Conservation (phyloP, 2,888 invertebrate species). For the Eupsilia transversa region DNA sequence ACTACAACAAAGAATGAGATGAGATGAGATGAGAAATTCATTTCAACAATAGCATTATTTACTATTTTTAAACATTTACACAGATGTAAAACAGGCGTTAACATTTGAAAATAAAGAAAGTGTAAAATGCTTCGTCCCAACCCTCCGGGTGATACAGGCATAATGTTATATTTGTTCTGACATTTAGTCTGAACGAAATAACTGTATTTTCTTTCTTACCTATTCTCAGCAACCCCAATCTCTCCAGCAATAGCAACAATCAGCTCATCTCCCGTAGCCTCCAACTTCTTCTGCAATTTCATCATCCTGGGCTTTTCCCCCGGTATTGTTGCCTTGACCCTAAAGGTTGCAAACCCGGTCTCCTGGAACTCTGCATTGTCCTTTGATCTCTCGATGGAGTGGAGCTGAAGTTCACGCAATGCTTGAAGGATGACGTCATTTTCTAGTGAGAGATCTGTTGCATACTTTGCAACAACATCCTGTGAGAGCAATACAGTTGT, state of each 20-base stretch:
- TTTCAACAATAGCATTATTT: neutral
- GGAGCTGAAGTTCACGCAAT: slow-evolving; percentile 91
- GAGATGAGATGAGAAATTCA: too few relatives aligned
- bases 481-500: slow-evolving; percentile 71
- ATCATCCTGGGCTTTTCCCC: slow-evolving; percentile 87
- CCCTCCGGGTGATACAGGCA: neutral
- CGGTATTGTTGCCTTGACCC: slow-evolving; percentile 91
- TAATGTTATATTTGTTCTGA: neutral
- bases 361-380: slow-evolving; percentile 92
- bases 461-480: slow-evolving; percentile 92
- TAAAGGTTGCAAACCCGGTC: slow-evolving; percentile 93
- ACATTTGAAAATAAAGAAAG: neutral
- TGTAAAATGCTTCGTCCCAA: neutral
- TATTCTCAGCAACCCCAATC: slow-evolving; percentile 80
- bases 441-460: slow-evolving; percentile 89
- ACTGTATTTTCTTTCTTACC: slow-evolving; percentile 74
- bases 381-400: slow-evolving; percentile 93
- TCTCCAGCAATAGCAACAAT: slow-evolving; percentile 88
- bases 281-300: slow-evolving; percentile 90
- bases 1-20: neutral
- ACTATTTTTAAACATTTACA: neutral
- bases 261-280: slow-evolving; percentile 89
- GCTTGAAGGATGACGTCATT: slow-evolving; percentile 88
- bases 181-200: neutral
- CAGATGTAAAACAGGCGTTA: neutral